These are phyloP conservation scores for Antennarius maculatus DNA, from an alignment of 2,797 vertebrate species.

Conservation along the genomic window DNA sequence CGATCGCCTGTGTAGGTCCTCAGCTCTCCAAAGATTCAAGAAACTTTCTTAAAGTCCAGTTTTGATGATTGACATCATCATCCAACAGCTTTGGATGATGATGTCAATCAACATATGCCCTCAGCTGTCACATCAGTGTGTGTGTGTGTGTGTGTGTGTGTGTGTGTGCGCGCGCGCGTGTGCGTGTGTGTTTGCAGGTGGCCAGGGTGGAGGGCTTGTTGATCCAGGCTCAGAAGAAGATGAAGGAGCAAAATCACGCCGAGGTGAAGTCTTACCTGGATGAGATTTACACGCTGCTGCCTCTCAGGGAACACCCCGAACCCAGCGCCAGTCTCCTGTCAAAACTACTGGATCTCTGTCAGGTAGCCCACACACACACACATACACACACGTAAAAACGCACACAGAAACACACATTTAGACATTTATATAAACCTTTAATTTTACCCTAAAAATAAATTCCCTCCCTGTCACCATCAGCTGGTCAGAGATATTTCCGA, in stretches of 20 bases:
- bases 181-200: constrained; percentile 71
- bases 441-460: no score
- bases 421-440: not conserved
- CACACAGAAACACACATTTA: not conserved
- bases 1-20: no score
- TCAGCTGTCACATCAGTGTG: no score
- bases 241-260: constrained; percentile 39
- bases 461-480: constrained; percentile 53
- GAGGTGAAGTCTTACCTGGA: constrained; percentile 49
- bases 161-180: constrained; percentile 17
- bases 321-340: constrained; percentile 72
- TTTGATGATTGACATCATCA: no score
- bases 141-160: not conserved
- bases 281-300: constrained; percentile 78
- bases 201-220: constrained; percentile 87
- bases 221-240: constrained; percentile 76
- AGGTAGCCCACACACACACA: constrained; percentile 65
- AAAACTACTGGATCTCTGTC: constrained; percentile 83
- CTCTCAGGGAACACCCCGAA: constrained; percentile 43
- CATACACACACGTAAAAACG: not conserved
- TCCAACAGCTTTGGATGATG: no score
- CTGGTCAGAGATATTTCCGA: constrained; percentile 87
- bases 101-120: no score
- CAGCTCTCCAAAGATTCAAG: no score
- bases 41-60: no score